Percentiles rank a stretch among this genome's conserved stretches.
phyloP scores from a whole-genome alignment of 2,113 vertebrate species.

The Furnarius figulus region DNA sequence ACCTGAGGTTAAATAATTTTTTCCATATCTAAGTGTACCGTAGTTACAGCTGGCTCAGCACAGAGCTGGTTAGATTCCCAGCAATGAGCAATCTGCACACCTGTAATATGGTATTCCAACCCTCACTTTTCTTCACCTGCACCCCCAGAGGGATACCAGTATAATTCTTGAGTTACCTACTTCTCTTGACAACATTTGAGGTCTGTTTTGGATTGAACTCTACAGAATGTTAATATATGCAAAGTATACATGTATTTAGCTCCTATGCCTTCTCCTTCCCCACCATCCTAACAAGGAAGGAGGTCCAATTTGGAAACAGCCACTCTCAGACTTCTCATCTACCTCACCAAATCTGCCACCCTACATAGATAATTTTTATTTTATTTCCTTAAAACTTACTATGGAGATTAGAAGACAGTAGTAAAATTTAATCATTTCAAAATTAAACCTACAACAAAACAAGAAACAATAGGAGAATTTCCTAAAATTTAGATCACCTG shows the following conservation, averaged over 20 bases:
- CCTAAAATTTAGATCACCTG: background rate
- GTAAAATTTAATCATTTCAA: background rate
- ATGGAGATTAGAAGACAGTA: background rate
- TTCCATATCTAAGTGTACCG: background rate
- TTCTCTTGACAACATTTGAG: background rate
- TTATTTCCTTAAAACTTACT: background rate
- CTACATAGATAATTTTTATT: background rate
- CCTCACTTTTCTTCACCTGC: background rate
- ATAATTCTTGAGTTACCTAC: background rate
- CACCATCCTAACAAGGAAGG: background rate
- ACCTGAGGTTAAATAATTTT: background rate
- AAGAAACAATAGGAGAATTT: background rate
- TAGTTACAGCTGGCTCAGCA: background rate
- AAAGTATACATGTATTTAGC: background rate
- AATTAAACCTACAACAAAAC: background rate
- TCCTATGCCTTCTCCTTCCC: background rate
- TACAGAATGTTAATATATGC: background rate
- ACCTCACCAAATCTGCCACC: background rate
- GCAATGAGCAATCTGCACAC: background rate
- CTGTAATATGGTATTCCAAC: background rate
- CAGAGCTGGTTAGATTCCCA: background rate
- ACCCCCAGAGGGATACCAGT: background rate
- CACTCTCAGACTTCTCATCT: background rate
- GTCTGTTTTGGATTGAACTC: background rate
- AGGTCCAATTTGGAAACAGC: background rate